Evolutionary conservation across 2,113 vertebrate genomes (phyloP), one percentile per base, ranked within the genome.

Genomic region (Columba livia): DNA sequence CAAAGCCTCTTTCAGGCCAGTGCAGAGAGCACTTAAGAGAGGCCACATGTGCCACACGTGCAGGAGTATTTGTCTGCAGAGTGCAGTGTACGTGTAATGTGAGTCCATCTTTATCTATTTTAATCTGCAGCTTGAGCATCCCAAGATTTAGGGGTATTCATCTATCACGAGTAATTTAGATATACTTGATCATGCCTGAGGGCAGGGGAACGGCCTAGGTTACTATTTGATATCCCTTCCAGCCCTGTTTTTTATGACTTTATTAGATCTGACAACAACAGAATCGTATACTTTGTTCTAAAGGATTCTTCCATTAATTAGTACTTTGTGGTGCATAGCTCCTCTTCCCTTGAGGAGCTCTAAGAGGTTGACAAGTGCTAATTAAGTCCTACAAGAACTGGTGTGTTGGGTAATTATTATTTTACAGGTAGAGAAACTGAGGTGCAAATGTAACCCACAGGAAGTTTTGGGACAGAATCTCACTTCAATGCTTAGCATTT

Each of bases 261-360:
- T 93, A 97, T 97, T 94, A 96, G 93, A 95, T 93, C 81, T 97
- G 95, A 97, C 94, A 97, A 94, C 96, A 97, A 95, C 96, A 95
- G 96, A 89, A 78, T 79, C 17, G 0, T 73, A 79, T 58, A 88
- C 96, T 96, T 93, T 93, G 94, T 95, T 97, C 83, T 81, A 95
- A 87, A 97, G 94, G 86, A 88, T 93, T 90, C 12, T 75, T 92
- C 96, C 89, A 96, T 96, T 97, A 97, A 97, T 97, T 96, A 96
- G 93, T 96, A 78, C 95, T 93, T 96, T 91, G 89, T 96, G 95
- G 88, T 91, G 88, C 79, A 50, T 34, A 74, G 85, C 90, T 95
- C 67, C 75, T 93, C 92, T 96, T 96, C 93, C 95, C 96, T 96
- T 95, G 96, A 94, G 96, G 95, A 96, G 83, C 94, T 81, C 93